Percentiles rank a stretch among this genome's conserved stretches.
Evolutionary conservation across 1,140 invertebrate genomes (phyloP).

Genomic region (Goniozus legneri): DNA sequence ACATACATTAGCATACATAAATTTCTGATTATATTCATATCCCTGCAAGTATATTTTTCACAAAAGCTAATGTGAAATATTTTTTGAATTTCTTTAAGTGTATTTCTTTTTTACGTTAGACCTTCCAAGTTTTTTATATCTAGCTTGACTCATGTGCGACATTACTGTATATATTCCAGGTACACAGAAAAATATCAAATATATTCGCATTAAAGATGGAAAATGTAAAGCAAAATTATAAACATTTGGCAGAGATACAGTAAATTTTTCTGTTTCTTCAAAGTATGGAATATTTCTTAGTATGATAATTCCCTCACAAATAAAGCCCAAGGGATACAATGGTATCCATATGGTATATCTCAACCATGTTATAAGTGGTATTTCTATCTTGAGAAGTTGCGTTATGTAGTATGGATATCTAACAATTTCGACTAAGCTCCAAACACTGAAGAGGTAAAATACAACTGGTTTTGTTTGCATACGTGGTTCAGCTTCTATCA

Average conservation of each 20-base stretch:
- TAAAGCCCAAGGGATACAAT: conserved; percentile 84
- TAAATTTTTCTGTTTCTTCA: conserved; percentile 78
- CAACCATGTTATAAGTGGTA: conserved; percentile 83
- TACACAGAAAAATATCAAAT: conserved; percentile 72
- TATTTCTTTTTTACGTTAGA: too few species aligned
- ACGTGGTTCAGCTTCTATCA: conserved; percentile 79
- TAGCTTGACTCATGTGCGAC: conserved; percentile 72
- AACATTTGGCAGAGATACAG: conserved; percentile 74
- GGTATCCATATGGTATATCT: conserved; percentile 91
- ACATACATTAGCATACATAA: too few species aligned
- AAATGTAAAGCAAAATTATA: conserved; percentile 87
- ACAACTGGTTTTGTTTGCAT: conserved; percentile 84
- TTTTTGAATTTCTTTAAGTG: too few species aligned
- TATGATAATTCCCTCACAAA: conserved; percentile 81
- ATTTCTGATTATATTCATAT: too few species aligned
- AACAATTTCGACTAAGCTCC: conserved; percentile 77
- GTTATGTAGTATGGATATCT: conserved; percentile 91
- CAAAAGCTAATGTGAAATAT: too few species aligned
- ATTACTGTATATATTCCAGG: conserved; percentile 74
- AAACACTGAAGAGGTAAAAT: conserved; percentile 82
- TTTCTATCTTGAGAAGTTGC: conserved; percentile 71
- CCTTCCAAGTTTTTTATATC: conserved; percentile 62
- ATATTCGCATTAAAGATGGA: conserved; percentile 72
- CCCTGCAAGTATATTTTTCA: too few species aligned
- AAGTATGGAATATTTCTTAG: conserved; percentile 84